phyloP scores from a whole-genome alignment of 2,113 vertebrate species.

The Leucosticte australis region DNA sequence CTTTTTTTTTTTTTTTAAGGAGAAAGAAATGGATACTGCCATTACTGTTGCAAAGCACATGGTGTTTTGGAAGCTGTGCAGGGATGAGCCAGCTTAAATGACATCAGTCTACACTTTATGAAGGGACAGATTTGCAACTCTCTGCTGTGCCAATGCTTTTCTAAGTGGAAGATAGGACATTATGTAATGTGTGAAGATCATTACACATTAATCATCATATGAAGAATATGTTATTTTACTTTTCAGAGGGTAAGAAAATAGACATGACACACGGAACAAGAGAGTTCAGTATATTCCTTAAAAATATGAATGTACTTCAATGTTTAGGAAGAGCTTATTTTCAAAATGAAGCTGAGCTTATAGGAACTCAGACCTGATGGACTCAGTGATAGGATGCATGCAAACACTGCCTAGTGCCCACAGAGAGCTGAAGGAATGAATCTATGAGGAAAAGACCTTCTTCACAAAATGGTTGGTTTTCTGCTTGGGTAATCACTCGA shows the following conservation, averaged over 20 bases:
- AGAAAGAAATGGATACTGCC: not conserved
- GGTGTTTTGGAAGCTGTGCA: not conserved
- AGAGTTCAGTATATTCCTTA: not conserved
- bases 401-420: not conserved
- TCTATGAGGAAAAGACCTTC: not conserved
- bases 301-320: not conserved
- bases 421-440: not conserved
- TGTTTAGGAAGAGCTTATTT: not conserved
- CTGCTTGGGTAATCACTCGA: not conserved
- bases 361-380: not conserved
- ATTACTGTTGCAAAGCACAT: not conserved
- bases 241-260: not conserved
- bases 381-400: not conserved
- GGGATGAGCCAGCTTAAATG: not conserved
- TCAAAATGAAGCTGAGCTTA: not conserved
- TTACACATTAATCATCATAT: not conserved
- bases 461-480: not conserved
- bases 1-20: not conserved
- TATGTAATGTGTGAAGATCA: not conserved
- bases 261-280: not conserved
- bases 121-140: conserved; percentile 4
- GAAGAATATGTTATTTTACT: not conserved
- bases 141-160: not conserved
- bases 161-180: not conserved
- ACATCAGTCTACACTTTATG: not conserved